phyloP scores from a whole-genome alignment of 2,888 invertebrate genomes.

The Allophyes oxyacanthae region DNA sequence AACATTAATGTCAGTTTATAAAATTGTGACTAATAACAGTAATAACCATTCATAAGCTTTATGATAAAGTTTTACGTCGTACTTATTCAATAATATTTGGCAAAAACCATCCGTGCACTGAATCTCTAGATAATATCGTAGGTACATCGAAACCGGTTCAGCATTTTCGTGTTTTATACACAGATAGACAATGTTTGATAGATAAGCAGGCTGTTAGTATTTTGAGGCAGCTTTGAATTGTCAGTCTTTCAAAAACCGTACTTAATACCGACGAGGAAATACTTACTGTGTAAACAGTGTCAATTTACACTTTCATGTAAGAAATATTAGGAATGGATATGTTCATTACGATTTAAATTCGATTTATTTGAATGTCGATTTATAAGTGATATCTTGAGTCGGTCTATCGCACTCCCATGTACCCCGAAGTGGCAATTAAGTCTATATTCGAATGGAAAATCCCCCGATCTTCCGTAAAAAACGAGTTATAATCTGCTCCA shows the following conservation, averaged over 20 bases:
- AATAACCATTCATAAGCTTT: background rate
- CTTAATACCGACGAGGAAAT: slow-evolving; percentile 18
- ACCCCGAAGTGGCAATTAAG: too few relatives aligned
- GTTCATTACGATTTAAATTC: too few relatives aligned
- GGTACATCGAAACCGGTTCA: slow-evolving; percentile 40
- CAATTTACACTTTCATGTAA: too few relatives aligned
- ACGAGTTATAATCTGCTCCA: too few relatives aligned
- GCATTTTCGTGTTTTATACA: slow-evolving; percentile 37
- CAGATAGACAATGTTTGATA: slow-evolving; percentile 17
- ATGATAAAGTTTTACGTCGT: slow-evolving; percentile 14
- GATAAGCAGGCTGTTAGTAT: slow-evolving; percentile 25
- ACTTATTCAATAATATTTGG: slow-evolving; percentile 29
- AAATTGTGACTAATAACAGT: slow-evolving; percentile 20
- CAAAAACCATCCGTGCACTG: slow-evolving; percentile 8
- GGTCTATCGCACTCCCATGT: too few relatives aligned
- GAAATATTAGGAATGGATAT: too few relatives aligned
- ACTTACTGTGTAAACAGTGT: slow-evolving; percentile 21
- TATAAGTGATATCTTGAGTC: too few relatives aligned
- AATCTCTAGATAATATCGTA: slow-evolving; percentile 44
- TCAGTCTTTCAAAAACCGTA: slow-evolving; percentile 56
- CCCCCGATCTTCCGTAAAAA: too few relatives aligned
- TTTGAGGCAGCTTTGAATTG: slow-evolving; percentile 50
- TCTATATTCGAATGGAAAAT: too few relatives aligned
- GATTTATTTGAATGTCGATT: too few relatives aligned
- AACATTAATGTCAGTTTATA: slow-evolving; percentile 20